Percentiles rank a stretch among this genome's conserved stretches.
These are phyloP conservation scores for Danio choprae DNA, from an alignment of 2,797 vertebrate species.

Conservation along the genomic window DNA sequence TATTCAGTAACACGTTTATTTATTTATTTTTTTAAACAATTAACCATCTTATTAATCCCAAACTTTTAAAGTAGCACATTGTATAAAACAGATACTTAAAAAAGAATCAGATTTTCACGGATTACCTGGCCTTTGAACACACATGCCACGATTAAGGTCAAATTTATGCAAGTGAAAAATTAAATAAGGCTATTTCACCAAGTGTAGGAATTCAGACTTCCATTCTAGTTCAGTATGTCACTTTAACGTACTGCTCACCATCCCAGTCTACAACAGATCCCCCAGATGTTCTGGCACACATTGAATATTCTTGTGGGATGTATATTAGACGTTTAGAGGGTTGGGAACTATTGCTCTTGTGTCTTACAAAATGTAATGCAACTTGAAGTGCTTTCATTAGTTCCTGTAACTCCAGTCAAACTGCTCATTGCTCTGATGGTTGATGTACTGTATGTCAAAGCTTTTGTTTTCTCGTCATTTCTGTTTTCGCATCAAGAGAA, in stretches of 20 bases:
- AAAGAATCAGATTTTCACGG: neutral
- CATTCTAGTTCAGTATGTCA: constrained; percentile 7
- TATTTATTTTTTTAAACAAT: neutral
- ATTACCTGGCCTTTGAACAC: neutral
- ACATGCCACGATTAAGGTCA: neutral
- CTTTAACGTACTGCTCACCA: neutral
- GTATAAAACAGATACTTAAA: neutral
- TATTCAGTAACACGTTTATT: too few relatives aligned
- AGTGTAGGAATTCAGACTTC: constrained; percentile 31
- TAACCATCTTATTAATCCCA: neutral
- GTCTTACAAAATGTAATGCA: constrained; percentile 30
- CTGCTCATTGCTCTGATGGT: constrained; percentile 43
- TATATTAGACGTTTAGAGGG: constrained; percentile 11
- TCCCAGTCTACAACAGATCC: neutral
- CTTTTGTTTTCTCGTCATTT: constrained; percentile 54
- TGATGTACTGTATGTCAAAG: constrained; percentile 64
- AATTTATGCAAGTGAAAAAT: neutral
- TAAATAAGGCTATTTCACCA: neutral
- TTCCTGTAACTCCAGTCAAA: constrained; percentile 29
- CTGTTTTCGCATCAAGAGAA: constrained; percentile 68
- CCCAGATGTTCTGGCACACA: constrained; percentile 5
- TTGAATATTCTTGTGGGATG: neutral
- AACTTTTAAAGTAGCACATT: neutral
- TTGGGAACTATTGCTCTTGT: constrained; percentile 34
- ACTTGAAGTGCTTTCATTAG: constrained; percentile 42